Base-by-base conservation (phyloP, 2,797 vertebrate species). In the Lates japonicus region DNA sequence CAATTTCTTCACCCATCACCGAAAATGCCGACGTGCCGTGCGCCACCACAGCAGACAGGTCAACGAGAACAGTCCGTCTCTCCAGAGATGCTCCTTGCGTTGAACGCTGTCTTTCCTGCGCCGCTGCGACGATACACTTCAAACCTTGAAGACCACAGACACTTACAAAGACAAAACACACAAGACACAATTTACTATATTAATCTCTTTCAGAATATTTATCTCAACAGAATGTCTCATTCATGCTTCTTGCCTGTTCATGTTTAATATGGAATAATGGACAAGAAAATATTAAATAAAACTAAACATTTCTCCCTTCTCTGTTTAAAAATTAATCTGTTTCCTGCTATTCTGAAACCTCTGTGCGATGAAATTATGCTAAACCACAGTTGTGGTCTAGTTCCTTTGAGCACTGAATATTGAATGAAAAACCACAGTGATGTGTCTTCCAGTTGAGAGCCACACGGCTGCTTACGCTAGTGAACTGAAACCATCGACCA, bases 1-100 rank as follows among this genome's bases (percentile, higher is more conserved):
- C 97, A 86, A 98, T 97, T 93, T 99, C 98, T 91, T 99, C 89
- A 98, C 97, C 98, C 98, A 99, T n/a, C 98, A 99, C 99, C 94
- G n/a, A n/a, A n/a, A n/a, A n/a, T 99, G 98, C 91, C 99, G 95
- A 37, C 98, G 96, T 99, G 65, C 98, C 98, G 0, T 99, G 81
- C 98, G 97, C 98, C 98, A 99, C 98, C 98, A 99, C 74, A 99
- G 94, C 0, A 97, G 96, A 98, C 60, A 99, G 95, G 87, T 99
- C 98, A 87, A 99, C 94, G 82, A 99, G 95, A 99, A 98, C 98
- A 99, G 93, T 99, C 98, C 0, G 98, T 98, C 94, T 99, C 91
- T 98, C 98, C 88, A 99, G 94, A 78, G 99, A 99, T 93, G n/a
- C 63, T 98, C 96, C 57, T 97, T 95, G 1, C 97, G 0, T 96